phyloP scores from a whole-genome alignment of 64 coral and sea anemone genomes.

The Exaiptasia diaphana region DNA sequence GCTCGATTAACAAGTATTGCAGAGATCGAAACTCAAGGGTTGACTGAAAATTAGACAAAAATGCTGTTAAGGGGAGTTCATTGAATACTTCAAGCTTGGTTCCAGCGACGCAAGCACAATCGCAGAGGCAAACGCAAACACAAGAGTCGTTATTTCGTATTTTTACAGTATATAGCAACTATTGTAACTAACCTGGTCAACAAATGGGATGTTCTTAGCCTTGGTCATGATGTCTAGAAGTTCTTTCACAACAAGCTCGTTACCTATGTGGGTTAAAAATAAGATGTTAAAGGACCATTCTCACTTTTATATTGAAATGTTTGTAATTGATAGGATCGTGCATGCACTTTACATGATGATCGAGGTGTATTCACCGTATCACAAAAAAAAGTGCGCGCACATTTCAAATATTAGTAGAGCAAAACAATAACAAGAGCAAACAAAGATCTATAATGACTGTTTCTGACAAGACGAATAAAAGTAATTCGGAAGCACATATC shows the following conservation, averaged over 20 bases:
- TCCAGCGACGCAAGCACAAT: background rate
- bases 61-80: background rate
- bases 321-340: no score
- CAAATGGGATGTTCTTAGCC: constrained; percentile 89
- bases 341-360: no score
- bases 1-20: constrained; percentile 40
- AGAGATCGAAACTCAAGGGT: constrained; percentile 68
- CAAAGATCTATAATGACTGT: no score
- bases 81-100: background rate
- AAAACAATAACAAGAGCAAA: no score
- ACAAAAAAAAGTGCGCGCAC: no score
- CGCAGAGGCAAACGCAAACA: no score
- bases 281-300: background rate
- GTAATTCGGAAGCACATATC: no score
- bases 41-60: constrained; percentile 20
- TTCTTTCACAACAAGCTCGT: constrained; percentile 70
- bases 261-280: constrained; percentile 26
- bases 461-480: no score
- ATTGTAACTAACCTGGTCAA: constrained; percentile 77
- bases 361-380: no score
- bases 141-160: no score
- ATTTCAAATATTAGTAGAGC: no score
- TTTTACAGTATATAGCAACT: no score
- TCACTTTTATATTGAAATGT: background rate
- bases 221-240: constrained; percentile 70